Evolutionary conservation across 2,888 invertebrate genomes (phyloP).

Genomic region (Noctua janthe): DNA sequence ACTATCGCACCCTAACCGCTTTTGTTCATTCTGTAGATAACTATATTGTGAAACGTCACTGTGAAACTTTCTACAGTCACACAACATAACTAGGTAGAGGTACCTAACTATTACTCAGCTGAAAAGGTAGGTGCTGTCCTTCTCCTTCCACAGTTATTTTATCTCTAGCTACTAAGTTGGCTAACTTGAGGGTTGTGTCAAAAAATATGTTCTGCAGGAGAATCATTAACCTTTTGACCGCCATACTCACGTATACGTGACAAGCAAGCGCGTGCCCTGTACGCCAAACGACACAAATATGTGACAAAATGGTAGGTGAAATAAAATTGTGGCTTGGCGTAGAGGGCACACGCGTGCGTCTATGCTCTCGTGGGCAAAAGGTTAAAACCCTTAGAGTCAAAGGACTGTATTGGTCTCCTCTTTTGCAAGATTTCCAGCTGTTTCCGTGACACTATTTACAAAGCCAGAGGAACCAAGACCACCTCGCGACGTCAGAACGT

Average conservation of each 20-base stretch:
- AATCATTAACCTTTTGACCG: not conserved
- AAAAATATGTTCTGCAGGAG: not conserved
- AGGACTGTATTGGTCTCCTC: not conserved
- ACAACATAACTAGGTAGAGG: not conserved
- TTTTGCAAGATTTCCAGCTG: not conserved
- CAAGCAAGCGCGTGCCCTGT: no score
- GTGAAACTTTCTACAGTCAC: not conserved
- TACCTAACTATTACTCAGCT: not conserved
- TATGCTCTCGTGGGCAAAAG: no score
- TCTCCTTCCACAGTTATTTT: not conserved
- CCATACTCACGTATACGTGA: no score
- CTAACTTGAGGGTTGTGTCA: not conserved
- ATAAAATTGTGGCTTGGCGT: no score
- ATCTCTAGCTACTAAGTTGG: not conserved
- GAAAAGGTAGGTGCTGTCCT: not conserved
- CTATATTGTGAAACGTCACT: not conserved
- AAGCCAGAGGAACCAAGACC: not conserved
- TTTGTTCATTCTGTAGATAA: not conserved
- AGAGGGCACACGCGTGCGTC: no score
- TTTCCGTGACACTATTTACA: not conserved
- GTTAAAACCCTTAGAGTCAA: not conserved
- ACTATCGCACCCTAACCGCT: not conserved
- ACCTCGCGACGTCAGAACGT: not conserved
- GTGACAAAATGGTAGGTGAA: not conserved
- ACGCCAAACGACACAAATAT: no score